phyloP scores from a whole-genome alignment of 2,888 invertebrate genomes.

The Stenchaetothrips biformis region DNA sequence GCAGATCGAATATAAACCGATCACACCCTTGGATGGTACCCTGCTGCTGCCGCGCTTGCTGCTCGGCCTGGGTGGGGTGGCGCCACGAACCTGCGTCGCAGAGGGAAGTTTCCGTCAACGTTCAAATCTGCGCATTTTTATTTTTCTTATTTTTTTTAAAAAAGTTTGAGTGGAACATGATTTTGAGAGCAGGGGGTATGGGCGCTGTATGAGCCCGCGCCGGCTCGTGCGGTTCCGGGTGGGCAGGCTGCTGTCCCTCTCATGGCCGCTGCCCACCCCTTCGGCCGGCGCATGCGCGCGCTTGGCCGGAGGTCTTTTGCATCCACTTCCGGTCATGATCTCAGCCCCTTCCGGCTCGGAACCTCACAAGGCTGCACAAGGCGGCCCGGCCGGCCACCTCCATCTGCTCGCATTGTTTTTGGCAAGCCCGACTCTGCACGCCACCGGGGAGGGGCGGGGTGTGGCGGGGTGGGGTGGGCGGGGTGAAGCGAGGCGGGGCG shows the following conservation, averaged over 20 bases:
- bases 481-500: neutral
- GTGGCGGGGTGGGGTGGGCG: neutral
- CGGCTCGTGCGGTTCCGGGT: too few species aligned
- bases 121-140: too few species aligned
- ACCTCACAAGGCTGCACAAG: neutral
- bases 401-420: conserved; percentile 23
- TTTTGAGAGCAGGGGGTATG: too few species aligned
- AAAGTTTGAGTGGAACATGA: too few species aligned
- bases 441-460: neutral
- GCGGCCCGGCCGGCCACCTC: neutral
- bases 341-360: neutral
- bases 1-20: conserved; percentile 20
- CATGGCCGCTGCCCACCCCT: neutral
- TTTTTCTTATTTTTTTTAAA: too few species aligned
- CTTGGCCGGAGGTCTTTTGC: neutral
- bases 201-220: too few species aligned
- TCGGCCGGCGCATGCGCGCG: neutral
- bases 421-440: neutral
- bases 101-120: too few species aligned
- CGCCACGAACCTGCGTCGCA: too few species aligned
- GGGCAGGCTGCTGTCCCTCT: neutral
- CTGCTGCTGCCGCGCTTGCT: neutral
- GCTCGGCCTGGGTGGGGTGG: too few species aligned
- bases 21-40: conserved; percentile 7
- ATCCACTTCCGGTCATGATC: conserved; percentile 1